Conservation (phyloP, 2,113 vertebrate genomes). For the Neofelis nebulosa region DNA sequence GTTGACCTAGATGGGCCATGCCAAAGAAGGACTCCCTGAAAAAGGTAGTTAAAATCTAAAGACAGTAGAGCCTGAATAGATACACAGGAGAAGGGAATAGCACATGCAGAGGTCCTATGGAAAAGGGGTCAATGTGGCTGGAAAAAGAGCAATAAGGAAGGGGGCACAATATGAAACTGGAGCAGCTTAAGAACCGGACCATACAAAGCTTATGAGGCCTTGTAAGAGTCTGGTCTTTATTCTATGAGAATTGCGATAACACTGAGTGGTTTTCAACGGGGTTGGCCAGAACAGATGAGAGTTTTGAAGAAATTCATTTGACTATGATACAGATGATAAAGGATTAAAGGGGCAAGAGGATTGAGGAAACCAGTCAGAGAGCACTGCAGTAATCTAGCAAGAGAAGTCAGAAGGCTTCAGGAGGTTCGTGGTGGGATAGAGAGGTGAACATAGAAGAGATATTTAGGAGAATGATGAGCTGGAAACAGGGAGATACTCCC, state of each 20-base stretch:
- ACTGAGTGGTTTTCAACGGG: not conserved
- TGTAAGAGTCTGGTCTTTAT: not conserved
- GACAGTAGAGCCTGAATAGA: not conserved
- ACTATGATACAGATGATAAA: not conserved
- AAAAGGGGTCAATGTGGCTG: not conserved
- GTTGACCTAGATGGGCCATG: not conserved
- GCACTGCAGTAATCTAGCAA: not conserved
- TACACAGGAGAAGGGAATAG: not conserved
- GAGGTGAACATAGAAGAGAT: not conserved
- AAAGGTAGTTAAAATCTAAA: not conserved
- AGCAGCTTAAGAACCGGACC: not conserved
- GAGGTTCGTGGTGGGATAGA: not conserved
- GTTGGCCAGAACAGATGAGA: not conserved
- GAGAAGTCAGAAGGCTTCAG: not conserved
- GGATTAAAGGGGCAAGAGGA: not conserved
- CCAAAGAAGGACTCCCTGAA: not conserved
- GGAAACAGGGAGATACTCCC: not conserved
- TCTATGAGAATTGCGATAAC: not conserved
- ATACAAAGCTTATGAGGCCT: not conserved
- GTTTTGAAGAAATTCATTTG: conserved; percentile 17
- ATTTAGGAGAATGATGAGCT: not conserved
- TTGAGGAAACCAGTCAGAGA: not conserved
- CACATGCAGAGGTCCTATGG: not conserved
- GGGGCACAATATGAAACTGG: not conserved
- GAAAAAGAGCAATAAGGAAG: not conserved